Base-by-base conservation (phyloP, 64 coral and sea anemone genomes). In the Catalaphyllia jardinei region DNA sequence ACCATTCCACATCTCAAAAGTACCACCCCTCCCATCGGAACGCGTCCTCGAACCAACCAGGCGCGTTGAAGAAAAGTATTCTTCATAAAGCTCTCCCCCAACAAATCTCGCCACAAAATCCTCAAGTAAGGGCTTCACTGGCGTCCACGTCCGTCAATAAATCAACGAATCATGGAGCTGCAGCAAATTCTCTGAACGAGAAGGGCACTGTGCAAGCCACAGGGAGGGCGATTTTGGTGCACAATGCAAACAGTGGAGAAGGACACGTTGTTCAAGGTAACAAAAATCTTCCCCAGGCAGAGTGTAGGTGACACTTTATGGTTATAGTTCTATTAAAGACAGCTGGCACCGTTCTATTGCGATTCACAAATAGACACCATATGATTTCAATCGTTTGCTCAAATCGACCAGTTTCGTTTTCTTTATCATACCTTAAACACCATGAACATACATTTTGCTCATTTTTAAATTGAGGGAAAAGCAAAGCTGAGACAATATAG, bases 241-340 rank as follows among this genome's bases (percentile, higher is more conserved):
- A 83, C 7, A 83, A n/a, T 83, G 30, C 29, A 20, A 64, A 83
- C 27, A 54, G 60, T 69, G 80, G 61, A 33, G 31, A 42, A 18
- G 60, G 29, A 67, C 80, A 83, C 13, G 62, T 83, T 11, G 80
- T 83, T 65, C 60, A 83, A 83, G 80, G 80, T 83, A 79, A 69
- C 22, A 46, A 46, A 46, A 46, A 0, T 76, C 15, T 12, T 6
- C 33, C 33, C 33, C 1, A 57, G 54, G 54, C 1, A 57, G 0
- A 57, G 10, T 57, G 10, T 57, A 14, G 54, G 10, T 46, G 42
- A 46, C 4, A 7, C 6, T 46, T 4, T 0, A 46, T 46, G 42
- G 0, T 5, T 46, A 8, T 46, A 46, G 7, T 46, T 46, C 42
- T 46, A 46, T 46, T 46, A 46, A 46, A 46, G 33, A 3, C 33